A percentile compares a stretch with the other conserved stretches of the same genome.
phyloP scores from a whole-genome alignment of 2,797 vertebrate genomes.

The Pseudocheirus occidentalis region DNA sequence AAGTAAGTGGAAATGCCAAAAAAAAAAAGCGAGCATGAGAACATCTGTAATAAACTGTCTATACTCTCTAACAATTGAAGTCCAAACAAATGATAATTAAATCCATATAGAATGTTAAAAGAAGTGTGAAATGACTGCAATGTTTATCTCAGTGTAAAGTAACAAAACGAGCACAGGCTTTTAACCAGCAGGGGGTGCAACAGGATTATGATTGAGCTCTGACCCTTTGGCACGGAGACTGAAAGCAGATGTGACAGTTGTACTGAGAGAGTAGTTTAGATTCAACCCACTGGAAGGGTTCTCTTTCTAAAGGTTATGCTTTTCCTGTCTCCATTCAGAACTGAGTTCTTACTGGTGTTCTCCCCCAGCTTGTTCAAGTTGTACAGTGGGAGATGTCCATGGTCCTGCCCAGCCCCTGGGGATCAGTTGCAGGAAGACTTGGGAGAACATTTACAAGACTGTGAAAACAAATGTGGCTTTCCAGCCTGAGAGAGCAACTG shows the following conservation, averaged over 20 bases:
- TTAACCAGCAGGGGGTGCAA: constrained; percentile 91
- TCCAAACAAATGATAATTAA: constrained; percentile 82
- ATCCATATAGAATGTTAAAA: constrained; percentile 84
- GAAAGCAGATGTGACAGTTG: constrained; percentile 81
- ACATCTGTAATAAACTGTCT: constrained; percentile 72
- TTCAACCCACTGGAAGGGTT: constrained; percentile 65
- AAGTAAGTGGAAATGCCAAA: constrained; percentile 2
- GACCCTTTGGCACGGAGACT: constrained; percentile 81
- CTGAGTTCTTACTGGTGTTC: constrained; percentile 56
- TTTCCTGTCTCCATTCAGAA: constrained; percentile 65
- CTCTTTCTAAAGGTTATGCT: constrained; percentile 74
- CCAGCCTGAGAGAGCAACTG: neutral
- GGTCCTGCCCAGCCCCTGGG: neutral
- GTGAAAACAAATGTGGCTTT: constrained; percentile 30
- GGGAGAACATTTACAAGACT: neutral
- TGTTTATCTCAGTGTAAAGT: constrained; percentile 83
- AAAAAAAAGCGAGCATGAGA: constrained; percentile 55
- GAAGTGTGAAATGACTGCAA: constrained; percentile 85
- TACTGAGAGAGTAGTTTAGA: constrained; percentile 77
- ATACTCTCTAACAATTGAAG: constrained; percentile 73
- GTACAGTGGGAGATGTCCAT: constrained; percentile 5
- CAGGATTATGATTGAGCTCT: constrained; percentile 88
- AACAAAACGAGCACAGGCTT: constrained; percentile 85
- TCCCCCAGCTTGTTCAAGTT: constrained; percentile 36
- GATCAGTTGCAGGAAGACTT: constrained; percentile 39